phyloP scores from a whole-genome alignment of 2,113 vertebrate genomes.

The Corythornis cristatus region DNA sequence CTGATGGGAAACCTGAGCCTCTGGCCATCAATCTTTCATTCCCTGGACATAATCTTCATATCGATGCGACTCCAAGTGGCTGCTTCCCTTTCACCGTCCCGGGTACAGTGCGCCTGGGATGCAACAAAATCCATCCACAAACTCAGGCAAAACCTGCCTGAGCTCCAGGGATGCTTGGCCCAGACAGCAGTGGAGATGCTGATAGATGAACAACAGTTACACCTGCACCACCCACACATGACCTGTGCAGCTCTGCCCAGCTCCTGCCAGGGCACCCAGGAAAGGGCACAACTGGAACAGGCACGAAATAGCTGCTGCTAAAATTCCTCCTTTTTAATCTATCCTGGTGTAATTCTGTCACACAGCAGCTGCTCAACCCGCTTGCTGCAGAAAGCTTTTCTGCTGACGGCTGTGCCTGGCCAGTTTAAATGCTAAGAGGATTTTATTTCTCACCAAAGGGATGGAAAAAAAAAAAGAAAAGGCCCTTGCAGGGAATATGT shows the following conservation, averaged over 20 bases:
- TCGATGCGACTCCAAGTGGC: background rate
- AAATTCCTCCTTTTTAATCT: background rate
- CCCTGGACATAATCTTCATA: slow-evolving; percentile 8
- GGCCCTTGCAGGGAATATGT: background rate
- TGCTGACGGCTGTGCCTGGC: background rate
- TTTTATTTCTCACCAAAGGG: background rate
- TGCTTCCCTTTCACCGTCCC: background rate
- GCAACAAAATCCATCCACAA: background rate
- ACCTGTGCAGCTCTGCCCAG: background rate
- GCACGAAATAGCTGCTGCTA: background rate
- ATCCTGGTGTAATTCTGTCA: background rate
- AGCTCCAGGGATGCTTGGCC: background rate
- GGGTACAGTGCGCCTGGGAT: background rate
- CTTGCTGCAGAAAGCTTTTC: background rate
- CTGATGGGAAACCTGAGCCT: slow-evolving; percentile 35
- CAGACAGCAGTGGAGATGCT: background rate
- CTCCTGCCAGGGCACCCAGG: background rate
- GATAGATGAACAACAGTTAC: background rate
- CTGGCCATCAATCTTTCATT: slow-evolving; percentile 71
- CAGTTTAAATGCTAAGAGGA: slow-evolving; percentile 8
- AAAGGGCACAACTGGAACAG: background rate
- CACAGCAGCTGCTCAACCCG: rapidly evolving
- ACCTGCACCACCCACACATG: too few species aligned
- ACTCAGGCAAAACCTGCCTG: background rate
- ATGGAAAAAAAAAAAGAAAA: background rate